Percentiles rank a stretch among this genome's conserved stretches.
Evolutionary conservation across 1,140 invertebrate genomes (phyloP).

Genomic region (Marisa cornuarietis): DNA sequence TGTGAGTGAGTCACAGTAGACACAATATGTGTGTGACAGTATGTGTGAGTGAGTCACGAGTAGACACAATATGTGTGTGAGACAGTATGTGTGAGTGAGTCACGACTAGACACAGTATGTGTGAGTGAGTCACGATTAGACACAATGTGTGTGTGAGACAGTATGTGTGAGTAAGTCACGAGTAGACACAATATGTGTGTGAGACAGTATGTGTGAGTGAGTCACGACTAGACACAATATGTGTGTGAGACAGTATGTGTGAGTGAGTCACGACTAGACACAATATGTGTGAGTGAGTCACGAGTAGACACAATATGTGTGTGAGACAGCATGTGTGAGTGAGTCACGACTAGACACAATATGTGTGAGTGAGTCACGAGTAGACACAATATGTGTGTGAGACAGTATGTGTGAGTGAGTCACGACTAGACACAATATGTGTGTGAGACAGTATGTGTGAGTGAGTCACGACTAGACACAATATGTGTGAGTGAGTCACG

Average conservation of each 20-base stretch:
- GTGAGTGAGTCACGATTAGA: too few relatives aligned
- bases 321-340: neutral
- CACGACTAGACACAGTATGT: too few relatives aligned
- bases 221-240: too few relatives aligned
- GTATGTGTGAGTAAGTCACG: constrained; percentile 2
- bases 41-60: constrained; percentile 4
- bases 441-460: neutral
- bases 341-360: too few relatives aligned
- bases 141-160: constrained; percentile 2
- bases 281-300: neutral
- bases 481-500: neutral
- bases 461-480: neutral
- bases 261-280: too few relatives aligned
- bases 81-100: neutral
- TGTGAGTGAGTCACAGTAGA: too few relatives aligned
- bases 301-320: too few relatives aligned
- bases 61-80: too few relatives aligned
- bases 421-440: too few relatives aligned
- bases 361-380: constrained; percentile 4
- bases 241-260: neutral
- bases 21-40: too few relatives aligned
- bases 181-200: too few relatives aligned
- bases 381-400: too few relatives aligned
- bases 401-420: neutral
- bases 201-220: neutral